Evolutionary conservation across 2,888 invertebrate species (phyloP).

Genomic region (Timema cristinae): DNA sequence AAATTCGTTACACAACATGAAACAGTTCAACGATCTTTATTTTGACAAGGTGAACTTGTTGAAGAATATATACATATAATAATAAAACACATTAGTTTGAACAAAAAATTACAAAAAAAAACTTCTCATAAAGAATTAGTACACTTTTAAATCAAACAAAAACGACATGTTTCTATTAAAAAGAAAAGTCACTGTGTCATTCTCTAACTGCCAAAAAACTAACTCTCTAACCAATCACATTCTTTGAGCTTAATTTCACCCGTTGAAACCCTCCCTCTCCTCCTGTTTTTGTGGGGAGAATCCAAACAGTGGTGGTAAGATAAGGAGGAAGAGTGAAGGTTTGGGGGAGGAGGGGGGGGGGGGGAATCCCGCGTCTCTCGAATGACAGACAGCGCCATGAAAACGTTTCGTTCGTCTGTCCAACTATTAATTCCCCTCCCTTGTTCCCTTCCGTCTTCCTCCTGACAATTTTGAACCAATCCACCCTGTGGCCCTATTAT

Average conservation of each 20-base stretch:
- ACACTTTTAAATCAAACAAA: no score
- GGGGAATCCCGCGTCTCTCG: not conserved
- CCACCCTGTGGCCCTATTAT: conserved; percentile 8
- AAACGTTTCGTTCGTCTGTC: conserved; percentile 14
- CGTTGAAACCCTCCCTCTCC: not conserved
- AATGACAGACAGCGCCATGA: conserved; percentile 18
- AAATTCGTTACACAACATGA: no score
- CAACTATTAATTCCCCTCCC: conserved; percentile 26
- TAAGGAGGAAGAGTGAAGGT: not conserved
- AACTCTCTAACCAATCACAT: not conserved
- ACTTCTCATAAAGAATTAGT: no score
- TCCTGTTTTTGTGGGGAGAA: not conserved
- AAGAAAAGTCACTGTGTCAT: no score
- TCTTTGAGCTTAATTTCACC: conserved; percentile 16
- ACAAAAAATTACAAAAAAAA: no score
- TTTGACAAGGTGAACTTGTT: no score
- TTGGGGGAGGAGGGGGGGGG: not conserved
- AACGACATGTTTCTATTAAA: no score
- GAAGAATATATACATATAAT: no score
- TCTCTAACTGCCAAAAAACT: no score
- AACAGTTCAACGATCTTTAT: no score
- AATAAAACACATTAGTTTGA: no score
- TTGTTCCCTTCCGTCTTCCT: not conserved
- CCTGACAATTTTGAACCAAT: not conserved
- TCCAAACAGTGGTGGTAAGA: no score